Conservation (phyloP, 2,888 invertebrate species). For the Scaeva pyrastri region DNA sequence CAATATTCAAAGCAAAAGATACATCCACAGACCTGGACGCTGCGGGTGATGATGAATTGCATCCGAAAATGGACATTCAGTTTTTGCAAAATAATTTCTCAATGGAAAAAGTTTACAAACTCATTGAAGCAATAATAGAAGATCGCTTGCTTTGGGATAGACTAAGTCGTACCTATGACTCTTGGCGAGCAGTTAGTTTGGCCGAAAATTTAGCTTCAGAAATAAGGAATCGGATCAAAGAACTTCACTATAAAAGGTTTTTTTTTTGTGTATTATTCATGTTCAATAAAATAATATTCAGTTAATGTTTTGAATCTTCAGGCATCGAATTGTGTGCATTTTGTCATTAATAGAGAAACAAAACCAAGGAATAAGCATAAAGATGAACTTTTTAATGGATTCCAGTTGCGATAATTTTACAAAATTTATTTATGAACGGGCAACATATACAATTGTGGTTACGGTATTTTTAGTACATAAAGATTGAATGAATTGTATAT, state of each 20-base stretch:
- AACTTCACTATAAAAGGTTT: conserved; percentile 81
- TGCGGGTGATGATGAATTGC: conserved; percentile 74
- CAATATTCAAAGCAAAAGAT: conserved; percentile 62
- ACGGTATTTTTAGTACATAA: conserved; percentile 82
- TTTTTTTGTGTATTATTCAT: not conserved
- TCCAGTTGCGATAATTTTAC: conserved; percentile 82
- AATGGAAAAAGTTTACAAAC: conserved; percentile 82
- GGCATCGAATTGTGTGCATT: conserved; percentile 83
- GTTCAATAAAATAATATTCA: not conserved
- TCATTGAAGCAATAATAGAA: conserved; percentile 82
- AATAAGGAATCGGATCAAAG: conserved; percentile 82
- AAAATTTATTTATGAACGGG: conserved; percentile 81
- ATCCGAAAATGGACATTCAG: conserved; percentile 80
- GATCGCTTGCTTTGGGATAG: conserved; percentile 83
- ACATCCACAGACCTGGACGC: conserved; percentile 71
- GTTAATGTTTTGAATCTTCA: conserved; percentile 60
- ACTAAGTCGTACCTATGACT: conserved; percentile 83
- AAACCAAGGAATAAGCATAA: conserved; percentile 81
- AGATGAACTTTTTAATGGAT: conserved; percentile 83
- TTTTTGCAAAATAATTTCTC: conserved; percentile 82
- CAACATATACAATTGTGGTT: conserved; percentile 82
- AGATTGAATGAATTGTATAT: conserved; percentile 77
- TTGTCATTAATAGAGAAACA: conserved; percentile 83
- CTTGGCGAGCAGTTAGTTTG: conserved; percentile 82
- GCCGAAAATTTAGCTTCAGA: conserved; percentile 81